Base-by-base conservation (phyloP, 2,113 vertebrate genomes). In the Atherinomorus stipes region DNA sequence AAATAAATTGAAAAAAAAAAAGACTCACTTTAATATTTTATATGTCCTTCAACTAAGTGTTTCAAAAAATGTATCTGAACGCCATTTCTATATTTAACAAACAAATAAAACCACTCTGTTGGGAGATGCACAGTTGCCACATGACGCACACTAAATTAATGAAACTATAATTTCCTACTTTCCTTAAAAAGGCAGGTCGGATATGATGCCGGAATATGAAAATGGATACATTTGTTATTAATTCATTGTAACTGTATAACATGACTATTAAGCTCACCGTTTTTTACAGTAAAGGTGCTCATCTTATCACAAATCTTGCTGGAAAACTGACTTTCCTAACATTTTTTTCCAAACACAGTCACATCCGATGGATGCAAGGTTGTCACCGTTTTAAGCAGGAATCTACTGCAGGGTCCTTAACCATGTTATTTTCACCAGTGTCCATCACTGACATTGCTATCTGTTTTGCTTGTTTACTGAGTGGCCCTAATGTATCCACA, bases 21-120 rank as follows among this genome's bases (percentile, higher is more conserved):
- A 89, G 88, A 74, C 23, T n/a, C 58, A 19, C 50, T 75, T 93
- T 74, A 92, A 94, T 92, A 89, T 94, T 93, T 91, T 61, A 93
- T 80, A 26, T 59, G 16, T 76, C 61, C 65, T 81, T 91, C 81
- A 90, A 86, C 76, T 73, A 40, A 65, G 84, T 67, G 76, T 70
- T 73, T 53, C 62, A 80, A 59, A 68, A 91, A 89, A 87, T 73
- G 56, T 82, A 81, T 81, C 81, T 65, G 76, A 78, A 75, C 12
- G 42, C 26, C 66, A 63, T 40, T 22, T 83, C 78, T 88, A 90
- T 84, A 87, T 87, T 74, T 85, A 77, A 47, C 51, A 22, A 66
- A 58, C 19, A 51, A 69, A 59, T 64, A 64, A 78, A 88, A 85
- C 71, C 64, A 53, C 44, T 54, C 59, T 15, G 52, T 56, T 6